Percentiles rank a stretch among this genome's conserved stretches.
Evolutionary conservation across 2,113 vertebrate genomes (phyloP).

Genomic region (Thinocorus orbignyianus): DNA sequence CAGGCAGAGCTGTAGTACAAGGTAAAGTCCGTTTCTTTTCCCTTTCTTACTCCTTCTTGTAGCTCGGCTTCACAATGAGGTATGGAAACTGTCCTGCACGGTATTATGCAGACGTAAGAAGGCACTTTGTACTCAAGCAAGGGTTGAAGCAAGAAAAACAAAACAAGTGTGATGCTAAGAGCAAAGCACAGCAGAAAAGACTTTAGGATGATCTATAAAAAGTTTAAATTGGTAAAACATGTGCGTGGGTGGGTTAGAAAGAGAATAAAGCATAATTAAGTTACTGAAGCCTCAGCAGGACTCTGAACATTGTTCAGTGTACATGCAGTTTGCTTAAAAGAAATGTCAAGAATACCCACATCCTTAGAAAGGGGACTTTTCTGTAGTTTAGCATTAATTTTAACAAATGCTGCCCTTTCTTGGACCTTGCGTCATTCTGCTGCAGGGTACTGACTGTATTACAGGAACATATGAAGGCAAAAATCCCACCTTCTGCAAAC

Average conservation of each 20-base stretch:
- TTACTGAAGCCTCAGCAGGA: constrained; percentile 27
- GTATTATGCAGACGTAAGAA: neutral
- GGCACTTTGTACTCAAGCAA: neutral
- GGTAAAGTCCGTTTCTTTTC: neutral
- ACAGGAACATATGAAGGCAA: neutral
- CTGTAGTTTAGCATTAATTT: neutral
- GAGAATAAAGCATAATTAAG: constrained; percentile 25
- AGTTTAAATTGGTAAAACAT: constrained; percentile 56
- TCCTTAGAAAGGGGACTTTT: constrained; percentile 14
- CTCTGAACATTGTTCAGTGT: neutral
- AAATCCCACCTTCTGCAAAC: neutral
- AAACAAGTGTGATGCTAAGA: neutral
- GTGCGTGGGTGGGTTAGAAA: constrained; percentile 31
- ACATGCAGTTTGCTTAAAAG: neutral
- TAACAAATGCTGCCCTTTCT: neutral
- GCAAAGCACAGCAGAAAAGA: neutral
- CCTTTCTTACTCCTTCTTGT: neutral
- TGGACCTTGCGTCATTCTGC: neutral
- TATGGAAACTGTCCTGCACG: neutral
- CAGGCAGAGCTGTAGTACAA: neutral
- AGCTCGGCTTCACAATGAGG: neutral
- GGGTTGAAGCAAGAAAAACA: neutral
- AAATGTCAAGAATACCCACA: constrained; percentile 47
- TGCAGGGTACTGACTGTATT: neutral
- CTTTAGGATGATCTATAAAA: constrained; percentile 38